These are phyloP conservation scores for Pteria penguin DNA, from an alignment of 2,888 invertebrate species.

Conservation along the genomic window DNA sequence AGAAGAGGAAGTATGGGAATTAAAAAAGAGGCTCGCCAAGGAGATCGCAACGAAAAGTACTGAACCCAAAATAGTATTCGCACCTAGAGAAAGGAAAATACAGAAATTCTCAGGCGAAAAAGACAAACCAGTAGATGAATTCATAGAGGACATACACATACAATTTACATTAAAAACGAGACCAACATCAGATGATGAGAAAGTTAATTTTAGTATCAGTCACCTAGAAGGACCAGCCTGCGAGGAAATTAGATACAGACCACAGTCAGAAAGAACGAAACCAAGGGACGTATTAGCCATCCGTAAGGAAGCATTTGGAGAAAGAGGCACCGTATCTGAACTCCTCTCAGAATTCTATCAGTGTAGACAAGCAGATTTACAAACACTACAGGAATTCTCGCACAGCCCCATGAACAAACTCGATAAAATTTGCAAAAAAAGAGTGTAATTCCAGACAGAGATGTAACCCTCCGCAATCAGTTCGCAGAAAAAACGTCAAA, in stretches of 20 bases:
- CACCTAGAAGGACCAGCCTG: slow-evolving; percentile 1
- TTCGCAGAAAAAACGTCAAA: slow-evolving; percentile 12
- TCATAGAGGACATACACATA: neutral
- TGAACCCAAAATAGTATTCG: slow-evolving; percentile 3
- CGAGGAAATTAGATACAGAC: too few relatives aligned
- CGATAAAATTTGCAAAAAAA: neutral
- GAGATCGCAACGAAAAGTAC: neutral
- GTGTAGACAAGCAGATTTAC: neutral
- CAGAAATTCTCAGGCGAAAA: neutral
- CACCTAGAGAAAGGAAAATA: too few relatives aligned
- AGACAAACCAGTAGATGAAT: slow-evolving; percentile 10
- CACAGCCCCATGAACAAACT: neutral
- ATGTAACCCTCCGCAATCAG: neutral
- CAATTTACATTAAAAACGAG: neutral
- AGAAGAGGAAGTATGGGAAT: neutral
- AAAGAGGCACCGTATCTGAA: slow-evolving; percentile 7
- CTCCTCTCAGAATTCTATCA: slow-evolving; percentile 11
- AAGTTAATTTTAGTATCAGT: slow-evolving; percentile 7
- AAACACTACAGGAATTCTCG: slow-evolving; percentile 7
- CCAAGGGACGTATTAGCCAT: slow-evolving; percentile 3
- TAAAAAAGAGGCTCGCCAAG: neutral
- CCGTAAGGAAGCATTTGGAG: slow-evolving; percentile 1
- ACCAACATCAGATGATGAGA: slow-evolving; percentile 13
- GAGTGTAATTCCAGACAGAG: neutral
- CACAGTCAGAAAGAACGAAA: neutral